Evolutionary conservation across 2,888 invertebrate species (phyloP), one percentile per base, ranked within the genome.

Genomic region (Epirrhoe alternata): DNA sequence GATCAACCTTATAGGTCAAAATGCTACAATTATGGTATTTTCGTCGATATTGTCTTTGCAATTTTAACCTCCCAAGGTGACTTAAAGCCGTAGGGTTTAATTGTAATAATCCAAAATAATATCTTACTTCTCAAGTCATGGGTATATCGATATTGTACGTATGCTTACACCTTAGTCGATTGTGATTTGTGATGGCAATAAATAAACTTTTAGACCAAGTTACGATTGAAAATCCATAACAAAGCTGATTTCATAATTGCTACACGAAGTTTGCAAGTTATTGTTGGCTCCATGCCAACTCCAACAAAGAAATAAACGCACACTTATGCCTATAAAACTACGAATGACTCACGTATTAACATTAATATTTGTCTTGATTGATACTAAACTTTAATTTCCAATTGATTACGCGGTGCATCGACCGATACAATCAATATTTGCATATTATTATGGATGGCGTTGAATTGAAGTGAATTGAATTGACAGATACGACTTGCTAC

Each of bases 371-470:
- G 71, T 66, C 66, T 68, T 71, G 64, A 74, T 74, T 70, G 71
- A 70, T 71, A 69, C 66, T 69, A 69, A 67, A 71, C 68, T 72
- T 71, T 66, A 68, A 72, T 74, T 69, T 67, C 70, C 61, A 68
- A 42, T 74, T 70, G 68, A 72, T 71, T 72, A 69, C 54, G 60
- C 64, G 57, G 73, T 70, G 71, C 73, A 71, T 71, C 67, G 73
- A 71, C 73, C 71, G 71, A 70, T 71, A 69, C 60, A 64, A 65
- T 65, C 60, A 64, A 65, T 65, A 49, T 61, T 66, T 71, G 64
- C 65, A 71, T 71, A 66, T 65, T n/a, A n/a, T n/a, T n/a, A n/a
- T n/a, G n/a, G n/a, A n/a, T n/a, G n/a, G n/a, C n/a, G n/a, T n/a
- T n/a, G n/a, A n/a, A n/a, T n/a, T n/a, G n/a, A n/a, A n/a, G n/a